Base-by-base conservation (phyloP, 1,140 invertebrate species). In the Drosophila tropicalis region DNA sequence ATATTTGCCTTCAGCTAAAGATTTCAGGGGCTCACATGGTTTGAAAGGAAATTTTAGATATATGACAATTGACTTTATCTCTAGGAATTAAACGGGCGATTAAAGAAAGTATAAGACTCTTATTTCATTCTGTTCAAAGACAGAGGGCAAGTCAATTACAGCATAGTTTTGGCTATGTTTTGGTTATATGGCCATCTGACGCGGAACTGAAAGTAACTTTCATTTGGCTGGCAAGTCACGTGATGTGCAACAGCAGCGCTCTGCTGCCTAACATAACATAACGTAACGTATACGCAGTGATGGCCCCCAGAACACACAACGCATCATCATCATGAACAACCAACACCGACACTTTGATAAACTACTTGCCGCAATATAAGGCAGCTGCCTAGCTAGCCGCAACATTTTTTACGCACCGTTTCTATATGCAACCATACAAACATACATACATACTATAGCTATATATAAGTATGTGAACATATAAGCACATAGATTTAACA, bases 201-300 rank as follows among this genome's bases (percentile, higher is more conserved):
- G 44, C 44, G 44, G 44, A 29, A 51, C 17, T 12, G 17, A 10
- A 22, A n/a, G 17, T 64, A 73, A 70, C 76, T 81, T 81, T 81
- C 79, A 81, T 81, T 81, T 81, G 73, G 79, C 34, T 72, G 78
- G 65, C 79, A 81, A 77, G 79, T 81, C 79, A 81, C 79, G 79
- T 81, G 79, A 81, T 77, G 79, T 81, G 79, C 79, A 81, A 81
- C 79, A 81, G 79, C 76, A 64, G 76, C 69, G 36, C 36, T 12
- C 36, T 47, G 62, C 51, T 32, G 44, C 34, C 57, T 22, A 64
- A 36, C 60, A 51, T 57, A 54, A 57, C 62, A 47, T 41, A 55
- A 44, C 29, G 56, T 56, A 67, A 47, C 56, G 57, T 25, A 62
- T 67, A 77, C 75, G 72, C 63, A 75, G 15, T 67, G 78, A 57